Base-by-base conservation (phyloP, 1,140 invertebrate species). In the Alviniconcha marisindica region DNA sequence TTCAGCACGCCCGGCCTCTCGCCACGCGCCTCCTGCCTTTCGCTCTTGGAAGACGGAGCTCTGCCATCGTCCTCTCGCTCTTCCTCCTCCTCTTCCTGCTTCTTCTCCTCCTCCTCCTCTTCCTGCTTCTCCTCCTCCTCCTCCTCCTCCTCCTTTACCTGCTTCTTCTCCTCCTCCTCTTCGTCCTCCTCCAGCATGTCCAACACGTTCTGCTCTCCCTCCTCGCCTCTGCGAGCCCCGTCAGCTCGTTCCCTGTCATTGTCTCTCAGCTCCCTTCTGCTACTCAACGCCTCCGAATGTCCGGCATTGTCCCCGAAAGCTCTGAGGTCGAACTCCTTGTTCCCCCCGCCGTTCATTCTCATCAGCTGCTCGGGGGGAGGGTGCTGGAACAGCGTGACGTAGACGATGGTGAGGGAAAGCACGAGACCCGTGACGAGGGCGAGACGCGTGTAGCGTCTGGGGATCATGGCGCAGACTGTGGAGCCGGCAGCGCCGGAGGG, bases 321-420 rank as follows among this genome's bases (percentile, higher is more conserved):
- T 54, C 66, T 71, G 69, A 69, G n/a, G 31, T 21, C 66, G 36
- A 78, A 82, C 38, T 71, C 40, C 28, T 44, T n/a, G 5, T 40
- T 33, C 1, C 48, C n/a, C 10, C 51, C 33, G 12, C 31, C 63
- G 73, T 86, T 86, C 78, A 83, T 86, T 48, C 51, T 31, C 24
- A 86, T 21, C 0, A 86, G 56, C n/a, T 79, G 73, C 31, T 86
- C 85, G 33, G 82, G 42, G 14, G 85, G 85, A 38, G 82, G 85
- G 33, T 76, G 82, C 21, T 77, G 60, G 82, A 86, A 86, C 54
- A 77, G 83, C 31, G 69, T 78, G 51, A 86, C 38, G 60, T 86
- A 86, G 4, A 83, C 48, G 42, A n/a, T 56, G 24, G 38, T 71
- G 1, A 82, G 10, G 18, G 66, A 7, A 33, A 80, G 21, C 12